Percentiles rank a stretch among this genome's conserved stretches.
These are phyloP conservation scores for Pelochelys cantorii DNA, from an alignment of 2,797 vertebrate species.

Conservation along the genomic window DNA sequence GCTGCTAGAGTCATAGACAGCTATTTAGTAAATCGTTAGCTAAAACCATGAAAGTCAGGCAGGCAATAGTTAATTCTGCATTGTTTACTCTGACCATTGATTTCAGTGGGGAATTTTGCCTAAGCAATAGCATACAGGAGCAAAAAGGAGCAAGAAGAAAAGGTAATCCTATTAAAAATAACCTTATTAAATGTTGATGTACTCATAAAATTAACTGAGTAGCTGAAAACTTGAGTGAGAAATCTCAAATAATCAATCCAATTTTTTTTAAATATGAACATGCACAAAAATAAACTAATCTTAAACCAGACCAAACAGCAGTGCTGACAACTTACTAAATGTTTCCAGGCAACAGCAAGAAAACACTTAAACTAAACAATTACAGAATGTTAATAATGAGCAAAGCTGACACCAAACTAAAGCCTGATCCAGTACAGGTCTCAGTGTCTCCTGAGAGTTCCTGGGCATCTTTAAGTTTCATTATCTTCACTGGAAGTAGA, in stretches of 20 bases:
- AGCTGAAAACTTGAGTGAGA: not conserved
- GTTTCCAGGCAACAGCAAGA: slow-evolving; percentile 76
- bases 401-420: slow-evolving; percentile 34
- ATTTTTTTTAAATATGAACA: not conserved
- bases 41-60: not conserved
- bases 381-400: slow-evolving; percentile 29
- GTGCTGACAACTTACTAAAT: slow-evolving; percentile 61
- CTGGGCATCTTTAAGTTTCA: not conserved
- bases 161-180: not conserved
- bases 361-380: slow-evolving; percentile 42
- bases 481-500: not conserved
- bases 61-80: not conserved
- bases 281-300: slow-evolving; percentile 13
- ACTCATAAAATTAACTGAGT: slow-evolving; percentile 27
- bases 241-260: not conserved
- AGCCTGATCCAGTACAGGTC: not conserved
- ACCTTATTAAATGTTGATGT: not conserved
- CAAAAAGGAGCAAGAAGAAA: not conserved
- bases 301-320: slow-evolving; percentile 42
- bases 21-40: not conserved
- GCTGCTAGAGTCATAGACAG: not conserved
- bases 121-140: not conserved
- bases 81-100: not conserved
- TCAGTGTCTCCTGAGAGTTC: not conserved
- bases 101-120: slow-evolving; percentile 9